Evolutionary conservation across 2,888 invertebrate genomes (phyloP).

Genomic region (Drosophila diplacantha): DNA sequence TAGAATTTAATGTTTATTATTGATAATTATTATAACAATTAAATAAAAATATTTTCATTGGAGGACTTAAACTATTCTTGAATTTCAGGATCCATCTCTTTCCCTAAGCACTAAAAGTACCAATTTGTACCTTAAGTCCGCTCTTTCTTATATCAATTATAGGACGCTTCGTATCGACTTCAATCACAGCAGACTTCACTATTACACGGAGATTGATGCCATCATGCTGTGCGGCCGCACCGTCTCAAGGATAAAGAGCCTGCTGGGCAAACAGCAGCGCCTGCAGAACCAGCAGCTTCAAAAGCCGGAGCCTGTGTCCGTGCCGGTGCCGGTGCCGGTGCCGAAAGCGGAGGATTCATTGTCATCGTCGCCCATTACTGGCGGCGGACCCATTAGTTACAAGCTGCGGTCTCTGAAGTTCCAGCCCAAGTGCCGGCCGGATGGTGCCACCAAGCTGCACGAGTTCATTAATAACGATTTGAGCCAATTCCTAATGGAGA

Average conservation of each 20-base stretch:
- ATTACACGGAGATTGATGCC: slow-evolving; percentile 93
- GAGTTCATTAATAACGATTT: slow-evolving; percentile 76
- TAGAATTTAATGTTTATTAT: too few species aligned
- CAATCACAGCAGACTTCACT: slow-evolving; percentile 87
- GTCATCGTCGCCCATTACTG: not conserved
- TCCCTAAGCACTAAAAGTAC: too few species aligned
- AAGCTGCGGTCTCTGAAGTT: slow-evolving; percentile 76
- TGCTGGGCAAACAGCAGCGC: slow-evolving; percentile 61
- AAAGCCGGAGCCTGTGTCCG: not conserved
- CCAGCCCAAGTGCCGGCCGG: slow-evolving; percentile 70
- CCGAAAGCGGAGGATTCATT: slow-evolving; percentile 1
- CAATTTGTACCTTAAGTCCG: not conserved
- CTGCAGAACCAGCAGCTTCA: slow-evolving; percentile 12
- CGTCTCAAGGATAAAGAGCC: slow-evolving; percentile 66
- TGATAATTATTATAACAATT: too few species aligned
- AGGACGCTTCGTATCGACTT: slow-evolving; percentile 91
- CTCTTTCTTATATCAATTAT: slow-evolving; percentile 20
- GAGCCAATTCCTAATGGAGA: slow-evolving; percentile 71
- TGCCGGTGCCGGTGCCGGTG: not conserved
- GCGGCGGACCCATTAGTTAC: slow-evolving; percentile 73
- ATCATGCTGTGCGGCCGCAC: slow-evolving; percentile 86
- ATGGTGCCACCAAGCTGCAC: slow-evolving; percentile 69
- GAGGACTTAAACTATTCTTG: not conserved
- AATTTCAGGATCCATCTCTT: not conserved
- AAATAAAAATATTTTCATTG: too few species aligned